Base-by-base conservation (phyloP, 23 tunicate genomes). In the Phallusia fumigata region DNA sequence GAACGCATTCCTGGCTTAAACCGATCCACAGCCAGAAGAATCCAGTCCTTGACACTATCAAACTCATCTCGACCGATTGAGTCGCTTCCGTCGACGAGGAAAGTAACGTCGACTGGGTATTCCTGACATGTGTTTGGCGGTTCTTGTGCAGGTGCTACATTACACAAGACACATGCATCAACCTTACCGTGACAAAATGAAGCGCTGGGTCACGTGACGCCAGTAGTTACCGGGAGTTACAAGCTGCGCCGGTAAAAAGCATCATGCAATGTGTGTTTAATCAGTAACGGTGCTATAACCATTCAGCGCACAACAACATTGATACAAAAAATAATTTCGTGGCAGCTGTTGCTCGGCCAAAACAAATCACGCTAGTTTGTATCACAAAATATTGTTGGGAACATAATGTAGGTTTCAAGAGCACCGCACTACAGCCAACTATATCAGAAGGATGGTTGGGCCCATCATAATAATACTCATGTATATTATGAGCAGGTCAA, bases 71-170 rank as follows among this genome's bases (percentile, higher is more conserved):
- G 85, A 77, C 80, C 88, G 76, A 94, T 94, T 5, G 94, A 89
- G 76, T 94, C 94, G 75, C 90, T 85, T 24, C 98, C 98, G 83
- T 94, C 98, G 32, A 94, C 75, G 35, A 94, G 94, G 85, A 94
- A 94, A 36, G 89, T 85, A 80, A 94, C 19, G 74, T 94, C 98
- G 5, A 94, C 53, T 16, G 94, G 90, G 44, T 85, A 89, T 83
- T 87, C 90, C 0, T 35, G 53, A 87, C 98, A 89, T 26, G 36
- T 30, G 35, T 74, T 32, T 22, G 26, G 53, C 30, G 80, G 31
- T 35, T 36, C 80, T 33, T 74, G 78, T 5, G 26, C 34, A 5
- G 77, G 44, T 58, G 69, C 69, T 58, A 58, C 47, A 24, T 58
- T 58, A 58, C 69, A 58, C 69, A 58, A 58, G 11, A 58, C 69